Percentiles rank a stretch among this genome's conserved stretches.
These are phyloP conservation scores for Liopterus haemorrhoidalis DNA, from an alignment of 2,888 invertebrate genomes.

Conservation along the genomic window DNA sequence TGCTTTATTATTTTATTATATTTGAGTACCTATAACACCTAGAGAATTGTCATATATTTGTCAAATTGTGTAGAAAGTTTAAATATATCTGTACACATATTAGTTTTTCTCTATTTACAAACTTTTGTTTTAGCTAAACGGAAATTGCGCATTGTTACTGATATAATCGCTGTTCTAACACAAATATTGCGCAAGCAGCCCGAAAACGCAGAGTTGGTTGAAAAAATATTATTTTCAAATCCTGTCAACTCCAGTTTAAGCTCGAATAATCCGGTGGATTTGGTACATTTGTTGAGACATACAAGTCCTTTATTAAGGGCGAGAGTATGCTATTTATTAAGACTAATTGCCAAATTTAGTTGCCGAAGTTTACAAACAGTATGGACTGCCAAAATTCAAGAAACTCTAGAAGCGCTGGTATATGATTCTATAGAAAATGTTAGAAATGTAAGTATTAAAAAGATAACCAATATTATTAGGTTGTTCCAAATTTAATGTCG, in stretches of 20 bases:
- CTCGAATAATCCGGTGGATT: slow-evolving; percentile 45
- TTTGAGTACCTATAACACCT: no score
- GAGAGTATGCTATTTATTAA: slow-evolving; percentile 66
- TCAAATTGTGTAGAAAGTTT: no score
- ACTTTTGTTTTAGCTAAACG: slow-evolving; percentile 46
- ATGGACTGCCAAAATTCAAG: slow-evolving; percentile 58
- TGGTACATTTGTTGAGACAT: slow-evolving; percentile 54
- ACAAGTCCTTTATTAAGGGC: slow-evolving; percentile 53
- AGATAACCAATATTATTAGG: background rate
- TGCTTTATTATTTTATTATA: no score
- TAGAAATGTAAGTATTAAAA: slow-evolving; percentile 47
- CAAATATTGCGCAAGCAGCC: slow-evolving; percentile 68
- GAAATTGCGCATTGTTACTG: slow-evolving; percentile 58
- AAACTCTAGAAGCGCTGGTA: slow-evolving; percentile 56
- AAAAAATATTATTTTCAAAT: slow-evolving; percentile 60
- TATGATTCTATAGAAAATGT: slow-evolving; percentile 58
- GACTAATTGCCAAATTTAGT: slow-evolving; percentile 62
- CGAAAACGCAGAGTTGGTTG: slow-evolving; percentile 69
- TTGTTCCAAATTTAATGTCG: background rate
- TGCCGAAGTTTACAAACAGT: slow-evolving; percentile 57
- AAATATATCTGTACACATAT: slow-evolving; percentile 6
- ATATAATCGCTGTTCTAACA: slow-evolving; percentile 66
- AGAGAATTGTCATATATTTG: no score
- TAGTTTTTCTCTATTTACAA: background rate
- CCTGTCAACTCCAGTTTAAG: slow-evolving; percentile 28